These are phyloP conservation scores for Erpetoichthys calabaricus DNA, from an alignment of 2,797 vertebrate genomes.

Conservation along the genomic window DNA sequence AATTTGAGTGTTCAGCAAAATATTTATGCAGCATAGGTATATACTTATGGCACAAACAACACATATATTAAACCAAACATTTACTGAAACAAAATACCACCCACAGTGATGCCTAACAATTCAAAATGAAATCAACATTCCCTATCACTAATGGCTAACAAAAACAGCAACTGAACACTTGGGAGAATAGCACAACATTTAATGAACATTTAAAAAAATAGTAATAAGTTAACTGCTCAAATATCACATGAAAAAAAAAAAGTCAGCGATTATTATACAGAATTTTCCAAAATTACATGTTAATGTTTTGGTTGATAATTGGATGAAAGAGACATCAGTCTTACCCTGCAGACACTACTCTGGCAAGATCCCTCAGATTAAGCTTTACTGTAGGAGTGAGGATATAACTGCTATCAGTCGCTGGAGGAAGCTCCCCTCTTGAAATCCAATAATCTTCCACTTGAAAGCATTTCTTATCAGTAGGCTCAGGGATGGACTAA, in stretches of 20 bases:
- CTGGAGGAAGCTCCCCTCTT: slow-evolving; percentile 70
- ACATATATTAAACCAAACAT: too few species aligned
- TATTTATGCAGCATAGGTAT: too few species aligned
- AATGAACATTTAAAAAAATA: too few species aligned
- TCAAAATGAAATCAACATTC: neutral
- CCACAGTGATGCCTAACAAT: neutral
- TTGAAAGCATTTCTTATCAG: slow-evolving; percentile 49
- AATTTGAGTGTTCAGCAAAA: neutral
- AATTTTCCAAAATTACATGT: too few species aligned
- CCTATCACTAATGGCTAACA: neutral
- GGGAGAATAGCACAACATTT: too few species aligned
- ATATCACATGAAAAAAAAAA: too few species aligned
- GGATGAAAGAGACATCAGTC: slow-evolving; percentile 18
- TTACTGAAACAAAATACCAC: too few species aligned
- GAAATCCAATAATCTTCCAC: slow-evolving; percentile 90
- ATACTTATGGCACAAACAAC: too few species aligned
- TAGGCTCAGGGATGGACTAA: slow-evolving; percentile 76
- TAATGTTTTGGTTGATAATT: too few species aligned
- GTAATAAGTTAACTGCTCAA: too few species aligned
- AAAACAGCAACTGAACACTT: too few species aligned
- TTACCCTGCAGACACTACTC: slow-evolving; percentile 85
- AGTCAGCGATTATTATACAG: too few species aligned
- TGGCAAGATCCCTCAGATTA: slow-evolving; percentile 77
- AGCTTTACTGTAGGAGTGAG: slow-evolving; percentile 84
- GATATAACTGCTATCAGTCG: slow-evolving; percentile 71